Evolutionary conservation across 1,140 invertebrate genomes (phyloP).

Genomic region (Habropoda laboriosa): DNA sequence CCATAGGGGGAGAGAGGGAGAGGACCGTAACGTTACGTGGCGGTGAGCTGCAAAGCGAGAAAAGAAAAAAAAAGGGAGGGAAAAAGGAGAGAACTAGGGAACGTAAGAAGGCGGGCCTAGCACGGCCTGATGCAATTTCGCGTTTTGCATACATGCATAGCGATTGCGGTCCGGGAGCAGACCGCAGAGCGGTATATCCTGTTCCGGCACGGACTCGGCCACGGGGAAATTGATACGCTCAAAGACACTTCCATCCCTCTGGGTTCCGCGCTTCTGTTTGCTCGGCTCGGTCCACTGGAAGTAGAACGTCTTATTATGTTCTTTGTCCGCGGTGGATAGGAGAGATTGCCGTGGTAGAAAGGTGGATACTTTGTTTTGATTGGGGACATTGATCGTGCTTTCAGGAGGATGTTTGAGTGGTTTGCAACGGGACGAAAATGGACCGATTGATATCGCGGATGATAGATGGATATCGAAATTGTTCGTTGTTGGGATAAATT

Average conservation of each 20-base stretch:
- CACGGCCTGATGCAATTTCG: conserved; percentile 60
- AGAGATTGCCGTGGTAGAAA: too few species aligned
- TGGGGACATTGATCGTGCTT: neutral
- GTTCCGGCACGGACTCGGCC: neutral
- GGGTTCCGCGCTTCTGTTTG: neutral
- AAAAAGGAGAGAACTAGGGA: neutral
- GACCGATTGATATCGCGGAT: neutral
- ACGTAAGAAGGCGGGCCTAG: conserved; percentile 39
- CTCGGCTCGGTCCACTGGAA: neutral
- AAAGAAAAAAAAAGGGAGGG: neutral
- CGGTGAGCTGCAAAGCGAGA: conserved; percentile 22
- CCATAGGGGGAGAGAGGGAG: neutral
- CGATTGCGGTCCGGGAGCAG: conserved; percentile 25
- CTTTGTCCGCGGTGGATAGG: neutral
- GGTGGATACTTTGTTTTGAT: neutral
- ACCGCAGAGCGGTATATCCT: conserved; percentile 3
- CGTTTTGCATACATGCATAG: conserved; percentile 69
- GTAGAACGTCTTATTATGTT: neutral
- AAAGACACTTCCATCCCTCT: neutral
- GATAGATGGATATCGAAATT: too few species aligned
- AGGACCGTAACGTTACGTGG: conserved; percentile 10
- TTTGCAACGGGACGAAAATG: neutral
- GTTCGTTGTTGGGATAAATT: too few species aligned
- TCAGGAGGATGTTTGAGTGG: neutral
- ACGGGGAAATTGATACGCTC: conserved; percentile 6